These are phyloP conservation scores for Notolabrus celidotus DNA, from an alignment of 2,797 vertebrate species.

Conservation along the genomic window DNA sequence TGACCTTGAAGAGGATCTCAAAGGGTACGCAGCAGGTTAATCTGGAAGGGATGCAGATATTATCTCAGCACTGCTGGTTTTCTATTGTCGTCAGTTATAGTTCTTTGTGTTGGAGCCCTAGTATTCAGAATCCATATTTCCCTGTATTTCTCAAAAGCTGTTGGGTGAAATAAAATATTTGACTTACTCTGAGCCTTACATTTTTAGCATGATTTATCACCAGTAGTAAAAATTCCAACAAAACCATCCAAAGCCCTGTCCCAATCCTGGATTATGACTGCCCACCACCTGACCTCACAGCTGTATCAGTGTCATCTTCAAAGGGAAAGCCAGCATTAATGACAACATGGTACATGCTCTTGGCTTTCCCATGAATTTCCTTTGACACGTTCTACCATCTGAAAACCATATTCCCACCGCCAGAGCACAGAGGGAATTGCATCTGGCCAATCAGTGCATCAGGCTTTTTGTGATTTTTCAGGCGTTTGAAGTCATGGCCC, in stretches of 20 bases:
- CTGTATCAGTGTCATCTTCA: conserved; percentile 63
- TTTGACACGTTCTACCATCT: conserved; percentile 73
- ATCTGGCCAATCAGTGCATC: conserved; percentile 75
- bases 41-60: not conserved
- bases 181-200: conserved; percentile 15
- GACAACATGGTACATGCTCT: conserved; percentile 43
- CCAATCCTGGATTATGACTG: conserved; percentile 37
- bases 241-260: conserved; percentile 22
- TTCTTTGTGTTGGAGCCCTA: not conserved
- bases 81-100: no score
- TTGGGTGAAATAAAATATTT: conserved; percentile 12
- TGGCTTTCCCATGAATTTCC: conserved; percentile 62
- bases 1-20: not conserved
- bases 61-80: not conserved
- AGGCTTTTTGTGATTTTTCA: conserved; percentile 49
- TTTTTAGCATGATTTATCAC: conserved; percentile 48
- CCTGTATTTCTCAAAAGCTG: not conserved
- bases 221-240: conserved; percentile 40
- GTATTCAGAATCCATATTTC: not conserved
- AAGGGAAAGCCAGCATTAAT: conserved; percentile 56
- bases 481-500: conserved; percentile 44
- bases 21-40: not conserved
- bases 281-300: conserved; percentile 55
- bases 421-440: conserved; percentile 54
- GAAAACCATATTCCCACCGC: conserved; percentile 71